Evolutionary conservation across 2,113 vertebrate species (phyloP), one percentile per base, ranked within the genome.

Genomic region (Phodopus roborovskii): DNA sequence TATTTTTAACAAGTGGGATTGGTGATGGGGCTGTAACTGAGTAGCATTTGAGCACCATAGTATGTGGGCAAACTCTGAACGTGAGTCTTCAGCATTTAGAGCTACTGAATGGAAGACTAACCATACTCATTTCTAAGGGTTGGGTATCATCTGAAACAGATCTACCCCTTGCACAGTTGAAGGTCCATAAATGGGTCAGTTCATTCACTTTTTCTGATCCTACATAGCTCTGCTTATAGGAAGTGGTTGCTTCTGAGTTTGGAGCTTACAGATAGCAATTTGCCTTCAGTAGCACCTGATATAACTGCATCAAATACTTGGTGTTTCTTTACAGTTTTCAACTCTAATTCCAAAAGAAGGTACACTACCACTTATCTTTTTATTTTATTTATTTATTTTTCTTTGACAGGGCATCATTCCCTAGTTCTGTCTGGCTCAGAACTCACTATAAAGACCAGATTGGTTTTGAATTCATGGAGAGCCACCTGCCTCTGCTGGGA

Each of bases 301-400:
- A 45, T 74, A 88, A 45, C 74, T 74, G 2, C 42, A 62, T 6
- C 28, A 64, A 91, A 68, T 3, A 62, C 7, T 39, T 73, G 62
- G 84, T 50, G 16, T 97, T 94, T 64, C 26, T 45, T 48, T 74
- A 90, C 15, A 62, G 84, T 33, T 75, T 81, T 85, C 9, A 94
- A 39, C 28, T 50, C 66, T 58, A 36, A 85, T 60, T 60, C 36
- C 26, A 39, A 60, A 60, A 28, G 36, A 39, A 28, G 3, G n/a
- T 13, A 83, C 4, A 42, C 24, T 42, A 13, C 60, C 24, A 60
- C n/a, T 62, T 36, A 13, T 22, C 8, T 7, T 50, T 50, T 45
- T n/a, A n/a, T n/a, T n/a, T n/a, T n/a, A n/a, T n/a, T n/a, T n/a
- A n/a, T n/a, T n/a, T n/a, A n/a, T 45, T 28, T 50, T 53, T 78